These are phyloP conservation scores for Fregetta grallaria DNA, from an alignment of 2,113 vertebrate species.

Conservation along the genomic window DNA sequence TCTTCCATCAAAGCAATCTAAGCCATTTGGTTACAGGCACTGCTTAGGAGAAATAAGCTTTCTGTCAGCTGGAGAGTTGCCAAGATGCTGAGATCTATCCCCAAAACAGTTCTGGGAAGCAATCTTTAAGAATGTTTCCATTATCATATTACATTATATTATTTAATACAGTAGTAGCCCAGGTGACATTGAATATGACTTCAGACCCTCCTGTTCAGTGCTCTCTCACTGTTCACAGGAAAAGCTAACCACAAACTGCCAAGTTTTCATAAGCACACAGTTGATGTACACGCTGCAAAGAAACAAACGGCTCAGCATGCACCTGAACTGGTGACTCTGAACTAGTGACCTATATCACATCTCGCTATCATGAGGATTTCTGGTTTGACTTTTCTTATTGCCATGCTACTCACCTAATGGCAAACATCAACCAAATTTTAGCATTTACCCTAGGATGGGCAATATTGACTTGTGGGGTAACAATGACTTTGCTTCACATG, in stretches of 20 bases:
- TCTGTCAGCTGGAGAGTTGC: constrained; percentile 28
- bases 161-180: not conserved
- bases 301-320: not conserved
- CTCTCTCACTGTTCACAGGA: constrained; percentile 6
- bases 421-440: not conserved
- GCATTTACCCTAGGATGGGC: not conserved
- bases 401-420: rapidly evolving
- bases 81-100: constrained; percentile 38
- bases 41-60: constrained; percentile 37
- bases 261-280: not conserved
- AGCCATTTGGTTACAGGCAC: constrained; percentile 41
- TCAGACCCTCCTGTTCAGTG: not conserved
- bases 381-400: not conserved
- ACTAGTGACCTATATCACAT: not conserved
- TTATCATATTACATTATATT: constrained; percentile 27
- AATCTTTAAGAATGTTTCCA: constrained; percentile 38
- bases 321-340: not conserved
- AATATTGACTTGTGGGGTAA: not conserved
- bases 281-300: not conserved
- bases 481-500: rapidly evolving
- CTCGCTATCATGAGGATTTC: rapidly evolving
- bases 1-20: constrained; percentile 43
- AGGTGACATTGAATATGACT: not conserved
- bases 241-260: constrained; percentile 55
- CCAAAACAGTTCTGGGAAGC: constrained; percentile 56